phyloP scores from a whole-genome alignment of 2,888 invertebrate genomes.

The Dryobotodes eremita region DNA sequence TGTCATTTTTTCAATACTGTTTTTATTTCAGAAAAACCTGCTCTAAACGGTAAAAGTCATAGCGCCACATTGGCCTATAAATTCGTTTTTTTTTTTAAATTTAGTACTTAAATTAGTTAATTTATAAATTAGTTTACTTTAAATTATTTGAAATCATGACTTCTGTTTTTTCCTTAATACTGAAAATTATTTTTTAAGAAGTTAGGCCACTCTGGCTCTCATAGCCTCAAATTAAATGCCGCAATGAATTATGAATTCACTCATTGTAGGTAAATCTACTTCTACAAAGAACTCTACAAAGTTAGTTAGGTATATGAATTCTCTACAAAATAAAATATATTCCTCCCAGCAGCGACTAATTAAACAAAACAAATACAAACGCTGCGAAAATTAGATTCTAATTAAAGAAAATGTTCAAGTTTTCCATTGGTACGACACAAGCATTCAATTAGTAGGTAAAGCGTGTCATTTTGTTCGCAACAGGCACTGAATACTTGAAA shows the following conservation, averaged over 20 bases:
- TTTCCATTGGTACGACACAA: constrained; percentile 65
- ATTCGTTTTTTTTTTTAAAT: no score
- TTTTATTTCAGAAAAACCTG: no score
- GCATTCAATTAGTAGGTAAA: constrained; percentile 77
- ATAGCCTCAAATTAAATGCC: background rate
- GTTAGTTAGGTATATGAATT: background rate
- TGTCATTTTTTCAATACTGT: no score
- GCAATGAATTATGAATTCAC: background rate
- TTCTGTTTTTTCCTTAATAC: no score
- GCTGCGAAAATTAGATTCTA: constrained; percentile 75
- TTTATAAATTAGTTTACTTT: no score
- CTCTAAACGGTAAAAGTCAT: no score
- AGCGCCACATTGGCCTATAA: no score
- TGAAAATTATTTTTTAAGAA: no score
- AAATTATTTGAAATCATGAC: no score
- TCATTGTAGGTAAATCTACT: background rate
- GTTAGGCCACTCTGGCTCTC: no score
- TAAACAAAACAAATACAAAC: constrained; percentile 60
- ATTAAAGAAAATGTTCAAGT: constrained; percentile 75
- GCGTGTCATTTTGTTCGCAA: constrained; percentile 73
- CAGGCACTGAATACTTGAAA: constrained; percentile 67
- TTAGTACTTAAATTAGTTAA: no score
- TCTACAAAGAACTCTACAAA: constrained; percentile 1
- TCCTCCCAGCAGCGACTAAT: constrained; percentile 50
- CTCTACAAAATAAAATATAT: constrained; percentile 28